Conservation (phyloP, 2,113 vertebrate genomes). For the Phyllopteryx taeniolatus region DNA sequence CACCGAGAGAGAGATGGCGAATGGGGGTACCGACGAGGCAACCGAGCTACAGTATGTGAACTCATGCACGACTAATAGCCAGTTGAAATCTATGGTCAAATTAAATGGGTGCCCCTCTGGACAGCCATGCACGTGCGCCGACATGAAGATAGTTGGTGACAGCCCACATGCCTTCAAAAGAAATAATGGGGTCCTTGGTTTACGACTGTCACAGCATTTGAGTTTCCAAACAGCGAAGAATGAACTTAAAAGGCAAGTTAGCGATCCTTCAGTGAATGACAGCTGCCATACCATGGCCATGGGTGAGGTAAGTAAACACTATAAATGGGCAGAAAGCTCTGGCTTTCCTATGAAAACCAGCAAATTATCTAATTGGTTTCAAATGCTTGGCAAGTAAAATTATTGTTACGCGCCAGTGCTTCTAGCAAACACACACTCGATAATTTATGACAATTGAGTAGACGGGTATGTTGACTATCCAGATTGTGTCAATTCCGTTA, state of each 20-base stretch:
- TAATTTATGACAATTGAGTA: background rate
- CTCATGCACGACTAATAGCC: no score
- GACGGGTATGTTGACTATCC: background rate
- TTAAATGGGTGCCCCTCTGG: slow-evolving; percentile 19
- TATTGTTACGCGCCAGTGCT: background rate
- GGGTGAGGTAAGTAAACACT: background rate
- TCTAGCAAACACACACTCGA: background rate
- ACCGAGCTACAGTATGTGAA: no score
- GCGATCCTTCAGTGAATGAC: no score
- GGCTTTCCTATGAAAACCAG: background rate
- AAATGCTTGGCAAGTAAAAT: background rate
- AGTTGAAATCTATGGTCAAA: background rate
- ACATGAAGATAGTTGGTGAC: no score
- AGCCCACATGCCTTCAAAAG: no score
- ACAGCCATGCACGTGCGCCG: slow-evolving; percentile 17
- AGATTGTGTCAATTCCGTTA: slow-evolving; percentile 17
- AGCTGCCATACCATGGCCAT: no score
- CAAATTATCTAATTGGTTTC: background rate
- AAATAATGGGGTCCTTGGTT: no score
- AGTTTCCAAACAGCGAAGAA: no score
- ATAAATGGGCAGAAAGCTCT: slow-evolving; percentile 20
- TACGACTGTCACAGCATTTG: no score
- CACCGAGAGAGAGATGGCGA: no score
- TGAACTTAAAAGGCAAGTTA: no score
- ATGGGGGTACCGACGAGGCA: no score